Evolutionary conservation across 2,797 vertebrate species (phyloP).

Genomic region (Sebastes nivosus): DNA sequence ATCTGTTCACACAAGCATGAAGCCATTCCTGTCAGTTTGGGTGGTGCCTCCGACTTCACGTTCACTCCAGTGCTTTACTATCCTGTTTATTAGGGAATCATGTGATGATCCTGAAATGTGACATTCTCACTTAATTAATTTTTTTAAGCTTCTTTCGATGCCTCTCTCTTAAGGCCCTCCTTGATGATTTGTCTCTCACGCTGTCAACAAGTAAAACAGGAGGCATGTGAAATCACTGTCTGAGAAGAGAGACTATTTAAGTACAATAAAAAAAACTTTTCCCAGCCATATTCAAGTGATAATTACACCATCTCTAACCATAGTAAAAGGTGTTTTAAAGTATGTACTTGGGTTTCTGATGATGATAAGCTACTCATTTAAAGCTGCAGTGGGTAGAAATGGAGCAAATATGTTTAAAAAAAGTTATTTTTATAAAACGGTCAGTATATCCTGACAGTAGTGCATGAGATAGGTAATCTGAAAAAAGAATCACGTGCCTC

Average conservation of each 20-base stretch:
- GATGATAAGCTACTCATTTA: neutral
- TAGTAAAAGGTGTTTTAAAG: neutral
- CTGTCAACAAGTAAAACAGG: neutral
- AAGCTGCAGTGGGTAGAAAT: too few relatives aligned
- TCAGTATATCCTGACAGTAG: too few relatives aligned
- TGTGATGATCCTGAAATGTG: neutral
- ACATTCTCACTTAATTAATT: constrained; percentile 3
- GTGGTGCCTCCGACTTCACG: neutral
- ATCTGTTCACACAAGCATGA: neutral
- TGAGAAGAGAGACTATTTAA: neutral
- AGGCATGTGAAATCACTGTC: neutral
- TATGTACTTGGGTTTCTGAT: neutral
- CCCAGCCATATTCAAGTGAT: neutral
- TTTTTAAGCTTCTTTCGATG: neutral
- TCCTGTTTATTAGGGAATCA: neutral
- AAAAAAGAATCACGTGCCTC: too few relatives aligned
- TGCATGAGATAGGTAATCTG: accelerated
- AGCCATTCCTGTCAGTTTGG: constrained; percentile 8
- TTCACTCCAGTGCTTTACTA: neutral
- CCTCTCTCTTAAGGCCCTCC: neutral
- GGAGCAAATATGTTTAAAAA: too few relatives aligned
- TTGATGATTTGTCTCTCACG: neutral
- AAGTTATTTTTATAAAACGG: too few relatives aligned
- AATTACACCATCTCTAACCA: neutral
- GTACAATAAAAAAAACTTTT: neutral